Base-by-base conservation (phyloP, 2,113 vertebrate species). In the Propithecus coquereli region DNA sequence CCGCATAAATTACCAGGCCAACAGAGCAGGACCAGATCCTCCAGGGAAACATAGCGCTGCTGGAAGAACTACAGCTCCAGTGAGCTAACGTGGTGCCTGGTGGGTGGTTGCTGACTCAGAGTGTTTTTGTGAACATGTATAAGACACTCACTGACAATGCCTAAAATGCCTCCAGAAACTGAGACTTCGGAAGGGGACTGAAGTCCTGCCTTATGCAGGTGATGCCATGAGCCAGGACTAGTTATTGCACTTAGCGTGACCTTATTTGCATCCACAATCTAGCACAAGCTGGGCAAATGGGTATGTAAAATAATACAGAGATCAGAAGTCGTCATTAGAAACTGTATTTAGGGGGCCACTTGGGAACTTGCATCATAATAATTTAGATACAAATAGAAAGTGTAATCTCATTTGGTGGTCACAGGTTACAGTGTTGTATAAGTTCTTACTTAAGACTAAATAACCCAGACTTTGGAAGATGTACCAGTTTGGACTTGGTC, bases 381-480 rank as follows among this genome's bases (percentile, higher is more conserved):
- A 90, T 68, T 88, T 90, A 87, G 25, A 77, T 37, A 87, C 52
- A 92, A 40, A 73, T 65, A n/a, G 11, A 86, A 96, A 50, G 13
- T 52, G 18, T 25, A 25, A 57, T 65, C n/a, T 68, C 52, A 54
- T 71, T 83, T 59, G 87, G 22, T 83, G 71, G 22, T 74, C 50
- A 52, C 18, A 80, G 37, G 17, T 84, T 92, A 74, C 57, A 61
- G 61, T 12, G 34, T 30, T 82, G 3, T 18, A 30, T 66, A 93
- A 66, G 12, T 81, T 90, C 52, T 82, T 93, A 34, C 63, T 84
- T 91, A 88, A 95, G 63, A 54, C 32, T 34, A 92, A 83, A 89
- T 37, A 76, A 63, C 14, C 30, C 30, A 83, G 40, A 79, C 68
- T 87, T 65, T n/a, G 61, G n/a, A 54, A 90, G 71, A 87, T 59